Conservation (phyloP, 1,140 invertebrate genomes). For the Babylonia areolata region DNA sequence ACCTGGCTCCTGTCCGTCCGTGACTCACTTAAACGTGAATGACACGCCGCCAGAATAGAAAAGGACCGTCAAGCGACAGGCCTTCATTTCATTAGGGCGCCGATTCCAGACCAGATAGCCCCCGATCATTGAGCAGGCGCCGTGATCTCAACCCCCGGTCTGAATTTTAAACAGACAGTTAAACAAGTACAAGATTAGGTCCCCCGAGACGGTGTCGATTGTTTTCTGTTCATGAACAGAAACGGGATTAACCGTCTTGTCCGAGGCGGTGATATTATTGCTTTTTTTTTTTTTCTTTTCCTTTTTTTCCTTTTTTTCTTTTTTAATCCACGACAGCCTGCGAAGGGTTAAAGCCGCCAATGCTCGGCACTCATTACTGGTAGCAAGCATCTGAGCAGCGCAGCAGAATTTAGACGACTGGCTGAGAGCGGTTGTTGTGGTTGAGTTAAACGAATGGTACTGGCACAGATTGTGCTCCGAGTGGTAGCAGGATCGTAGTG, state of each 20-base stretch:
- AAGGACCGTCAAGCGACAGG: no score
- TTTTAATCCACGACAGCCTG: no score
- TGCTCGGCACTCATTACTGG: background rate
- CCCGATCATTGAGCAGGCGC: background rate
- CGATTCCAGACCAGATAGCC: no score
- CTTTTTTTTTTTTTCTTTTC: background rate
- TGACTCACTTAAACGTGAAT: background rate
- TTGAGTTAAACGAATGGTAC: no score
- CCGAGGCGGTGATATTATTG: background rate
- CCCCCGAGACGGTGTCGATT: background rate
- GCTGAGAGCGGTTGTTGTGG: no score
- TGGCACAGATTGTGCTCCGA: no score
- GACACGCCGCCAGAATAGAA: background rate
- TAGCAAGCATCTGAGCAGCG: background rate
- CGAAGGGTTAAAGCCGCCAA: no score
- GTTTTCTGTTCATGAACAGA: background rate
- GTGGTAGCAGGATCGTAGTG: no score
- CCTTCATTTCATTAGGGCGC: no score
- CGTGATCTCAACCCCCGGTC: background rate
- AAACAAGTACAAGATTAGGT: background rate
- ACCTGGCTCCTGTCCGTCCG: background rate
- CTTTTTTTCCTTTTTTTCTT: no score
- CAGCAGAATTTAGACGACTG: no score
- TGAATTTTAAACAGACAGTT: background rate
- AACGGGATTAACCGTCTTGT: slow-evolving; percentile 3